Conservation (phyloP, 2,113 vertebrate genomes). For the Tachysurus fulvidraco region DNA sequence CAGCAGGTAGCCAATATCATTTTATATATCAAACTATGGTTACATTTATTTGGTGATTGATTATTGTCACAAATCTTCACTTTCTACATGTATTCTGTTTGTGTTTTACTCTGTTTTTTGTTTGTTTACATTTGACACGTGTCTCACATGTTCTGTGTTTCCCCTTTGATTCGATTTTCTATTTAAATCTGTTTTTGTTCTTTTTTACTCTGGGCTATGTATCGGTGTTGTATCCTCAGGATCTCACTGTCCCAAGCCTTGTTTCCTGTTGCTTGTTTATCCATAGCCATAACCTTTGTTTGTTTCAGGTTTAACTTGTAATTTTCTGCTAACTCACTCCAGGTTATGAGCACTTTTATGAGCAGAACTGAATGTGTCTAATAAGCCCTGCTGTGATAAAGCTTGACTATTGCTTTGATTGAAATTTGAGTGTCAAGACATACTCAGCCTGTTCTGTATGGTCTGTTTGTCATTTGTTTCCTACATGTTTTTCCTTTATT, state of each 20-base stretch:
- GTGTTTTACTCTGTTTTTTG: too few relatives aligned
- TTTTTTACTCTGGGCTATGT: too few relatives aligned
- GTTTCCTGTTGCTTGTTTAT: too few relatives aligned
- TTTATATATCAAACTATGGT: neutral
- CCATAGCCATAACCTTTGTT: too few relatives aligned
- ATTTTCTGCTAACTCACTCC: neutral
- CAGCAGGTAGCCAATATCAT: neutral
- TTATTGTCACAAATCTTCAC: neutral
- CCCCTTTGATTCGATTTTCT: too few relatives aligned
- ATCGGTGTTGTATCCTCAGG: too few relatives aligned
- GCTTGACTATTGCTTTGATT: neutral
- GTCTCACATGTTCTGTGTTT: too few relatives aligned
- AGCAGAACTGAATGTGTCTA: neutral
- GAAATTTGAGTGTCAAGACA: neutral
- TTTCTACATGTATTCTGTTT: too few relatives aligned
- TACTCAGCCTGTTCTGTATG: neutral
- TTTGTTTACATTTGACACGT: too few relatives aligned
- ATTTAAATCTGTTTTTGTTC: too few relatives aligned
- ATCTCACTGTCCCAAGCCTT: too few relatives aligned
- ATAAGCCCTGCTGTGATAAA: constrained; percentile 5
- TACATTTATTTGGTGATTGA: neutral
- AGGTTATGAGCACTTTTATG: neutral
- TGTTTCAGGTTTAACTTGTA: too few relatives aligned
- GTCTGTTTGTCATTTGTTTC: neutral
- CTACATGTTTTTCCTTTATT: neutral